Evolutionary conservation across 2,888 invertebrate genomes (phyloP), one percentile per base, ranked within the genome.

Genomic region (Trypoxylon attenuatum): DNA sequence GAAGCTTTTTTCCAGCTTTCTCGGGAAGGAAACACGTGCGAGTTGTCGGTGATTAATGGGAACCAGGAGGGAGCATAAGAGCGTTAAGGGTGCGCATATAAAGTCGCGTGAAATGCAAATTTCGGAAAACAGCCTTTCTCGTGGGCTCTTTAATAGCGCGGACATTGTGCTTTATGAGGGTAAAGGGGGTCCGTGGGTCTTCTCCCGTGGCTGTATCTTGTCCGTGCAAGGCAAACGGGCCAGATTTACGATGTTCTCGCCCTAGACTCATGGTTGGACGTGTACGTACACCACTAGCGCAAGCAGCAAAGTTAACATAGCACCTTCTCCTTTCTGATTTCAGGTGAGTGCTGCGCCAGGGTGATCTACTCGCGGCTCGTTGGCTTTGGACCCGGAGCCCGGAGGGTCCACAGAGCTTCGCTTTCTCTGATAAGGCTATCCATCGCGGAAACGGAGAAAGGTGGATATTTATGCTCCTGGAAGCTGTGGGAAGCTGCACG

Each of bases 171-270:
- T 58, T 65, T 61, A 66, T 58, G 71, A 61, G 46, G n/a, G n/a
- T n/a, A n/a, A 66, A 38, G 51, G 51, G 58, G 60, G 66, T 39
- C 46, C 55, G 57, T 60, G 60, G 47, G 69, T 69, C 70, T 69
- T 62, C 73, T 73, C 59, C 29, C 56, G 66, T 46, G 33, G 69
- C 47, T 63, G 29, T 76, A 74, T 74, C 76, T 75, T 73, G 76
- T 75, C 64, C 74, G 47, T 38, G 64, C 73, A 73, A 76, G 64
- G 73, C 73, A 59, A 74, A 76, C 73, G 57, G 60, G 70, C 52
- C 62, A 73, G 70, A 74, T 76, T 74, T 73, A 73, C 73, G 67
- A 55, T 52, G 65, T 42, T 54, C 69, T 69, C 53, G 63, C 55
- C 47, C 54, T 52, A 66, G 55, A 56, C 22, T 61, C 55, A 60